Base-by-base conservation (phyloP, 2,888 invertebrate genomes). In the Balanococcus diminutus region DNA sequence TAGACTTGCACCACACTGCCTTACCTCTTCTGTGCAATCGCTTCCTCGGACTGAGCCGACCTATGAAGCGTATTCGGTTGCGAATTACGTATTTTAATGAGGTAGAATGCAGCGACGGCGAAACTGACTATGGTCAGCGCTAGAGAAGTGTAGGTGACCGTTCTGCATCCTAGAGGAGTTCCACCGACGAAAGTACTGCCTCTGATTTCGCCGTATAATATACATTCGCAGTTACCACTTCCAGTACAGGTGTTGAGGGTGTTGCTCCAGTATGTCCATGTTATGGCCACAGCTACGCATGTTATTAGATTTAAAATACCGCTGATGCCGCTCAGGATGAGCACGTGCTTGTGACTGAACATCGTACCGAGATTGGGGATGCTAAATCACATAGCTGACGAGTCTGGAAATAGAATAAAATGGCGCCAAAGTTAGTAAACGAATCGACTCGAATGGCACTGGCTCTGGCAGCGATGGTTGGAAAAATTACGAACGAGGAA, bases 221-320 rank as follows among this genome's bases (percentile, higher is more conserved):
- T 42, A n/a, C 86, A 86, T 32, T 82, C 82, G 72, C 86, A 86
- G 31, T 82, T 67, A 19, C 39, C 42, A 32, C 36, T 42, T 28
- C 61, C 81, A 14, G 82, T 61, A 61, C 86, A 86, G 9, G 25
- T 82, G 32, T 82, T 61, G n/a, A 86, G 36, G n/a, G 67, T 61
- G 32, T 51, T 61, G 11, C 81, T 82, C 86, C 86, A 86, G 39
- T 86, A 86, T 8, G 86, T 82, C 86, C 86, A 86, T 19, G 81
- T 61, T 16, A 86, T 61, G 22, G 61, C 86, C 16, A 86, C 16
- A 19, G 82, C 51, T 22, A 86, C 36, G 9, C 36, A 42, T n/a
- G 72, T 25, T 32, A 86, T 67, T 25, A 86, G 19, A 86, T 82
- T 67, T 11, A 82, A 61, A 8, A 86, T n/a, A 51, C 86, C 86